Percentiles rank a stretch among this genome's conserved stretches.
Conservation (phyloP, 2,888 invertebrate genomes). For the Ormyrus nitidulus region DNA sequence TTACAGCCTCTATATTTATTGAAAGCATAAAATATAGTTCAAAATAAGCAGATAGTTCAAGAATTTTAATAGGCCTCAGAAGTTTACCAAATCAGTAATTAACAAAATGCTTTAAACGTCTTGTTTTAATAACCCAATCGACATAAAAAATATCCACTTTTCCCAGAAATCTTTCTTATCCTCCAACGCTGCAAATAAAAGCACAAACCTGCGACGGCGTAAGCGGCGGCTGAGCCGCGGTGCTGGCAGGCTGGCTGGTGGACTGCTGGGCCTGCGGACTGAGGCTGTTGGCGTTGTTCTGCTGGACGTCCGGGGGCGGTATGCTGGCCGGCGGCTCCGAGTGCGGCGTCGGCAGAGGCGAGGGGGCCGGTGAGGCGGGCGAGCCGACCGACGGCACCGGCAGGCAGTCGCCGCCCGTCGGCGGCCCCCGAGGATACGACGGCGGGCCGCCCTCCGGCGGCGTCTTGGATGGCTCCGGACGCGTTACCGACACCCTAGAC, state of each 20-base stretch:
- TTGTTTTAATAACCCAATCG: too few species aligned
- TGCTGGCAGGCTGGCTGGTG: too few species aligned
- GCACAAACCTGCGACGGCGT: slow-evolving; percentile 50
- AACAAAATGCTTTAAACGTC: too few species aligned
- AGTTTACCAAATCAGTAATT: too few species aligned
- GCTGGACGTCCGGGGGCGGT: slow-evolving; percentile 44
- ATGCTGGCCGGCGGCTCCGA: slow-evolving; percentile 80
- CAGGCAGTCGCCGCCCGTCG: slow-evolving; percentile 72
- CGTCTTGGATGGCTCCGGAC: slow-evolving; percentile 74
- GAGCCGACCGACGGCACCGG: slow-evolving; percentile 73
- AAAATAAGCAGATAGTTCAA: too few species aligned
- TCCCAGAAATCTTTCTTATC: too few species aligned
- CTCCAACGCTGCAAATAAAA: too few species aligned
- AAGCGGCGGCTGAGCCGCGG: slow-evolving; percentile 75
- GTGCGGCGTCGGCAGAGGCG: slow-evolving; percentile 83
- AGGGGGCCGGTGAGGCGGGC: slow-evolving; percentile 81
- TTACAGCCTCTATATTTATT: too few species aligned
- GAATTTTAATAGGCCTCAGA: too few species aligned
- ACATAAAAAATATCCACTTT: too few species aligned
- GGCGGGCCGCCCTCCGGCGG: slow-evolving; percentile 81
- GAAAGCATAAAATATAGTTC: too few species aligned
- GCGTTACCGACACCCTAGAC: slow-evolving; percentile 37
- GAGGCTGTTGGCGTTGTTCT: background rate
- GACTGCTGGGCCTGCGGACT: slow-evolving; percentile 58
- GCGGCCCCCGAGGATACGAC: slow-evolving; percentile 79